Evolutionary conservation across 2,888 invertebrate species (phyloP).

Genomic region (Athetis lepigone): DNA sequence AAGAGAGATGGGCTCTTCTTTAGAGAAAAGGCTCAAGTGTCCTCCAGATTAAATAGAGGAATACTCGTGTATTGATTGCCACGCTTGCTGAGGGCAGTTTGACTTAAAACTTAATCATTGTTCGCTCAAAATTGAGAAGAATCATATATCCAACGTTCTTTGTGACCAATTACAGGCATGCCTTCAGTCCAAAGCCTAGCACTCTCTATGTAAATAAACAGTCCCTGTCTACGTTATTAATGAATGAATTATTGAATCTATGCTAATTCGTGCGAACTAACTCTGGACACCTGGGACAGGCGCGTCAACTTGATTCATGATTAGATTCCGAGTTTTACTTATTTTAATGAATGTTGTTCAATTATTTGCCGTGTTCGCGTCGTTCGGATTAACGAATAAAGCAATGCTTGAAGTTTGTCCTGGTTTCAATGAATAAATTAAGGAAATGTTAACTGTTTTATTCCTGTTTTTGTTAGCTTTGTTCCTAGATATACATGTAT

Average conservation of each 20-base stretch:
- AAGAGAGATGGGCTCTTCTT: no score
- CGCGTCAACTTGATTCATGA: constrained; percentile 52
- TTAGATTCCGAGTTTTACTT: constrained; percentile 42
- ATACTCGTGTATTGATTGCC: no score
- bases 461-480: constrained; percentile 12
- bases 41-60: no score
- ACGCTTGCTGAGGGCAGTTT: no score
- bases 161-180: no score
- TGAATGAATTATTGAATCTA: constrained; percentile 51
- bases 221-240: constrained; percentile 23
- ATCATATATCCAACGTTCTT: no score
- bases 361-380: constrained; percentile 34
- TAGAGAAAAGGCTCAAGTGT: no score
- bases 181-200: neutral
- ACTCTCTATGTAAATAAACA: constrained; percentile 15
- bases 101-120: no score
- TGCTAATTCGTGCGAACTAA: constrained; percentile 48
- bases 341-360: constrained; percentile 52
- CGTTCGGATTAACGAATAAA: constrained; percentile 14
- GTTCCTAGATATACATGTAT: neutral
- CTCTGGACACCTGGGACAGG: constrained; percentile 54
- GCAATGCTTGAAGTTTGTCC: constrained; percentile 34
- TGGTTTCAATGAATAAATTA: constrained; percentile 45
- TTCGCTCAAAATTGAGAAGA: no score
- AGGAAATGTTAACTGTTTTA: constrained; percentile 15